phyloP scores from a whole-genome alignment of 2,113 vertebrate genomes.

The Dipodomys ordii region DNA sequence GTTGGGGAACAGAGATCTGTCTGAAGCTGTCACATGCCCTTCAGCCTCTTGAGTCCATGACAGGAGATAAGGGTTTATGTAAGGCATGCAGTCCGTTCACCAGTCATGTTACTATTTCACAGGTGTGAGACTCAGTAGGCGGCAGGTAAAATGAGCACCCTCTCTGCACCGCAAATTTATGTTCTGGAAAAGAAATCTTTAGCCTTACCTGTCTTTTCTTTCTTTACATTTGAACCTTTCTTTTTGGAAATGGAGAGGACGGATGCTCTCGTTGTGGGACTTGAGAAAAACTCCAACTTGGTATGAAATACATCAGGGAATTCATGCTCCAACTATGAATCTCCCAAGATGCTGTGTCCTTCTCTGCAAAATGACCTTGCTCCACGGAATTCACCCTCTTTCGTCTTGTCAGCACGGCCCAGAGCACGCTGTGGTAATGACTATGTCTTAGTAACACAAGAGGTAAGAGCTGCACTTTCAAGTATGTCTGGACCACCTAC shows the following conservation, averaged over 20 bases:
- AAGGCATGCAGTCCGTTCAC: conserved; percentile 27
- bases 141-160: conserved; percentile 36
- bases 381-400: neutral
- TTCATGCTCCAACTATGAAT: conserved; percentile 35
- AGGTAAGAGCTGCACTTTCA: neutral
- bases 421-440: neutral
- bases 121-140: conserved; percentile 45
- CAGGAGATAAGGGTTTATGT: neutral
- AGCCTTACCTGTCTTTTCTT: conserved; percentile 16
- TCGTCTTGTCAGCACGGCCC: conserved; percentile 8
- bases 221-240: conserved; percentile 27
- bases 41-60: neutral
- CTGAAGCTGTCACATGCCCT: neutral
- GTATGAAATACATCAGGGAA: conserved; percentile 6
- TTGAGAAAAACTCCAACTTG: conserved; percentile 27
- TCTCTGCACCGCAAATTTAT: neutral
- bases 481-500: neutral
- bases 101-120: conserved; percentile 24
- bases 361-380: neutral
- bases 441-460: neutral
- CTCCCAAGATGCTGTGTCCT: neutral
- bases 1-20: neutral
- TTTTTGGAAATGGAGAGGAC: conserved; percentile 23
- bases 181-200: conserved; percentile 17
- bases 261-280: neutral